These are phyloP conservation scores for Euleptes europaea DNA, from an alignment of 2,113 vertebrate species.

Conservation along the genomic window DNA sequence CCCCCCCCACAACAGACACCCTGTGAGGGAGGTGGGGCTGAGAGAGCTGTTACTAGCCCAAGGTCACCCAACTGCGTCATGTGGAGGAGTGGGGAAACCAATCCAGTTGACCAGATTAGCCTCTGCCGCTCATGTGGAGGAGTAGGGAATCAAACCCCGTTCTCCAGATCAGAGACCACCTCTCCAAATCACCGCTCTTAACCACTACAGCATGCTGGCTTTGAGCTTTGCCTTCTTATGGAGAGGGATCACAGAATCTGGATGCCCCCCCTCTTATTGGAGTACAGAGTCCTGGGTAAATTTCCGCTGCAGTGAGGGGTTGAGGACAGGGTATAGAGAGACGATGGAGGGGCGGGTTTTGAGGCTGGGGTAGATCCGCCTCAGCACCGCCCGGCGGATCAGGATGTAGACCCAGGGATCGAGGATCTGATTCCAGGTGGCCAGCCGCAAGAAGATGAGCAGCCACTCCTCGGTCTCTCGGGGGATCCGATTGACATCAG, in stretches of 20 bases:
- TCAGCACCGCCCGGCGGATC: slow-evolving; percentile 86
- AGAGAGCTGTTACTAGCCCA: too few species aligned
- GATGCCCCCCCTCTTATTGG: slow-evolving; percentile 3
- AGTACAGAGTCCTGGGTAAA: slow-evolving; percentile 58
- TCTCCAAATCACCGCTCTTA: too few species aligned
- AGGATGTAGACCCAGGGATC: slow-evolving; percentile 98
- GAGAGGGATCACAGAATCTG: neutral
- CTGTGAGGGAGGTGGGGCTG: too few species aligned
- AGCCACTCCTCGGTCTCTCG: slow-evolving; percentile 66
- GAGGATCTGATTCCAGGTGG: slow-evolving; percentile 96
- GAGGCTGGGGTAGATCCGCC: slow-evolving; percentile 79
- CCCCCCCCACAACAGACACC: too few species aligned
- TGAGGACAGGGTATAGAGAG: slow-evolving; percentile 70
- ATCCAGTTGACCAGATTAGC: too few species aligned
- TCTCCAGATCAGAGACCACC: too few species aligned
- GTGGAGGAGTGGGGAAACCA: too few species aligned
- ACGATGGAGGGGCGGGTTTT: slow-evolving; percentile 74
- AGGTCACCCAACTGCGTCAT: too few species aligned
- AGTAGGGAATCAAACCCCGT: too few species aligned
- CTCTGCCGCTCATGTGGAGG: too few species aligned
- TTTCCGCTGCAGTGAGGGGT: slow-evolving; percentile 72
- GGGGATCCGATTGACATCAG: slow-evolving; percentile 11
- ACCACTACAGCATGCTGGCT: too few species aligned
- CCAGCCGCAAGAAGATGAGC: slow-evolving; percentile 89
- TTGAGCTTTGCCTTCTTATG: neutral